These are phyloP conservation scores for Anarsia innoxiella DNA, from an alignment of 2,888 invertebrate species.

Conservation along the genomic window DNA sequence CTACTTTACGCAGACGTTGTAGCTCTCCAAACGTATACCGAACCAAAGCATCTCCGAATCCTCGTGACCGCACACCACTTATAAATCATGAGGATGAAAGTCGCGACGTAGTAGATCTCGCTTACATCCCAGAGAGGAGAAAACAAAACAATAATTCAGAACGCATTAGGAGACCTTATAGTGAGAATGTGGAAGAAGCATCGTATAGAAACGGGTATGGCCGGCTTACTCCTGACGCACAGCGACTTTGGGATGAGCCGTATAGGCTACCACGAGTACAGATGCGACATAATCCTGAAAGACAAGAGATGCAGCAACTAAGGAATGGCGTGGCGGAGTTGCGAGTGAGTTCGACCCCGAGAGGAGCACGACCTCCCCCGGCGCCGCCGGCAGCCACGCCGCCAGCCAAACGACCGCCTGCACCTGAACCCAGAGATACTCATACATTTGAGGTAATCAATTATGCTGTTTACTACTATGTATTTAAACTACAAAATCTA, in stretches of 20 bases:
- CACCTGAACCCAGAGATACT: constrained; percentile 61
- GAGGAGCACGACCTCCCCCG: constrained; percentile 56
- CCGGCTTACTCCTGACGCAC: constrained; percentile 43
- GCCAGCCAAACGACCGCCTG: constrained; percentile 45
- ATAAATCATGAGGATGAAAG: constrained; percentile 57
- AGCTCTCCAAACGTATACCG: constrained; percentile 67
- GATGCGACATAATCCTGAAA: constrained; percentile 23
- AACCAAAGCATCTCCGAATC: constrained; percentile 37
- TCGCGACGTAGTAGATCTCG: constrained; percentile 56
- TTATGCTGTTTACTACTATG: too few species aligned
- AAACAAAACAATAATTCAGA: constrained; percentile 38
- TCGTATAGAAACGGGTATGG: constrained; percentile 58
- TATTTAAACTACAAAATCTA: neutral
- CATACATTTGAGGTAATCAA: constrained; percentile 56
- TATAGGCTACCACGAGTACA: constrained; percentile 63
- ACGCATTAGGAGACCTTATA: constrained; percentile 56
- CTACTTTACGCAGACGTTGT: constrained; percentile 54
- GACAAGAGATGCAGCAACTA: constrained; percentile 57
- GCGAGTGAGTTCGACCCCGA: constrained; percentile 59
- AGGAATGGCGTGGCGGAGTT: constrained; percentile 59
- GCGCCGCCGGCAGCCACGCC: constrained; percentile 40
- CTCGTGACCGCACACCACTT: constrained; percentile 48
- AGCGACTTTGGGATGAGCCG: constrained; percentile 63
- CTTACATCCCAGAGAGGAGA: constrained; percentile 48
- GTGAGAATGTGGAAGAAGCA: constrained; percentile 63